Evolutionary conservation across 2,888 invertebrate genomes (phyloP), one percentile per base, ranked within the genome.

Genomic region (Parapristionchus giblindavisi): DNA sequence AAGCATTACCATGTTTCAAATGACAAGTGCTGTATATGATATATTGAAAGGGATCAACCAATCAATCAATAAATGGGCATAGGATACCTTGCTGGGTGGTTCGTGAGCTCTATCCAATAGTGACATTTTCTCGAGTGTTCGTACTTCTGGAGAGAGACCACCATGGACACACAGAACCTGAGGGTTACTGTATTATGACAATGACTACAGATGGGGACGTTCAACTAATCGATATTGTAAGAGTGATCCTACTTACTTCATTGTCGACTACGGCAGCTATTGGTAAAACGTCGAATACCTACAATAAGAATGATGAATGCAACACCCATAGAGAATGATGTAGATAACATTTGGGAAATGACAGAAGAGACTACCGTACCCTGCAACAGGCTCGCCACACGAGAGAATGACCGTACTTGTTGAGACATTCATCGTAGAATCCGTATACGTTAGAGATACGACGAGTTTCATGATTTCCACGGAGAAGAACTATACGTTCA

Each of bases 261-360:
- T 97, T 96, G 90, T 99, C 98, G 88, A 99, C 96, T 88, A 99
- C 94, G 84, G 99, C 99, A 87, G 98, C 96, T 85, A 99, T 93
- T 83, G 98, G 96, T 75, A 99, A 92, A 81, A 97, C 91, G 91
- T 99, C 98, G 91, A 99, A 99, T 21, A 73, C 73, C 73, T 73
- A 52, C 34, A 68, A 68, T 21, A 21, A 21, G 5, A 14, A 21
- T 17, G 24, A 11, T 17, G 14, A 56, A 56, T 56, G 56, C 56
- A 21, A 56, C 17, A 56, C n/a, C n/a, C n/a, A n/a, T n/a, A n/a
- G n/a, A n/a, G n/a, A n/a, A n/a, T n/a, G n/a, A n/a, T 11, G 11
- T 14, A 21, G 11, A 11, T 48, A 48, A 21, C 48, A 48, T 48
- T 48, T 21, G 11, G 58, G 11, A 11, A 58, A 63, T 32, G 8